Conservation (phyloP, 2,113 vertebrate genomes). For the Phrynosoma blainvillii region DNA sequence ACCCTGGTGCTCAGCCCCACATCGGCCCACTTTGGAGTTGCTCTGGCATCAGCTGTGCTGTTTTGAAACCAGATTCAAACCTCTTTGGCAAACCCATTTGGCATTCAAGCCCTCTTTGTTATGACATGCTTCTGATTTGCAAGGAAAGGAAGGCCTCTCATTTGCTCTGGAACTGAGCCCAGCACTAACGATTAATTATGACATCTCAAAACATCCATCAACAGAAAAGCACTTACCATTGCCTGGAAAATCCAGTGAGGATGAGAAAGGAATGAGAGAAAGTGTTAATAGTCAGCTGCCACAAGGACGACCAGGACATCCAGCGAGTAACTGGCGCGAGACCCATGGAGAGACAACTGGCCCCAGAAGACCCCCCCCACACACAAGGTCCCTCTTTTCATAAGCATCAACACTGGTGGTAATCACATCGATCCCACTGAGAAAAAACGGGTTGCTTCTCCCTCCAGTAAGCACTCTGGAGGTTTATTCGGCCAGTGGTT, state of each 20-base stretch:
- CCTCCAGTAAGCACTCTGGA: not conserved
- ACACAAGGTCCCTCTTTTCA: not conserved
- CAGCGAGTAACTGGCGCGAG: not conserved
- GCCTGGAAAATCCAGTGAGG: slow-evolving; percentile 75
- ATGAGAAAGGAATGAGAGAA: slow-evolving; percentile 64
- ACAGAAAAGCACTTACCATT: slow-evolving; percentile 75
- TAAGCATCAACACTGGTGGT: too few species aligned
- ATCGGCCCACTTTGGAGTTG: not conserved
- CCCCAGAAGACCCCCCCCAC: not conserved
- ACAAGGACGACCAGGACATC: not conserved
- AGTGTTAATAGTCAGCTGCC: slow-evolving; percentile 48
- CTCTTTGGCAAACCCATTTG: not conserved
- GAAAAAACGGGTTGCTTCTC: too few species aligned
- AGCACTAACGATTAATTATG: not conserved
- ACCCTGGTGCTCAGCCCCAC: too few species aligned
- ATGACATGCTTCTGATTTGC: slow-evolving; percentile 9
- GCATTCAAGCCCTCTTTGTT: not conserved
- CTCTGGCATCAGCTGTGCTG: not conserved
- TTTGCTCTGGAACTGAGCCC: not conserved
- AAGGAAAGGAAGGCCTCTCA: not conserved
- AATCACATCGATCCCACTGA: too few species aligned
- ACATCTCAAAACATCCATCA: slow-evolving; percentile 30
- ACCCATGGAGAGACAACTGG: not conserved
- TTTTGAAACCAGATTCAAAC: not conserved
- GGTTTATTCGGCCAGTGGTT: not conserved